Evolutionary conservation across 2,113 vertebrate species (phyloP).

Genomic region (Spizaetus ornatus): DNA sequence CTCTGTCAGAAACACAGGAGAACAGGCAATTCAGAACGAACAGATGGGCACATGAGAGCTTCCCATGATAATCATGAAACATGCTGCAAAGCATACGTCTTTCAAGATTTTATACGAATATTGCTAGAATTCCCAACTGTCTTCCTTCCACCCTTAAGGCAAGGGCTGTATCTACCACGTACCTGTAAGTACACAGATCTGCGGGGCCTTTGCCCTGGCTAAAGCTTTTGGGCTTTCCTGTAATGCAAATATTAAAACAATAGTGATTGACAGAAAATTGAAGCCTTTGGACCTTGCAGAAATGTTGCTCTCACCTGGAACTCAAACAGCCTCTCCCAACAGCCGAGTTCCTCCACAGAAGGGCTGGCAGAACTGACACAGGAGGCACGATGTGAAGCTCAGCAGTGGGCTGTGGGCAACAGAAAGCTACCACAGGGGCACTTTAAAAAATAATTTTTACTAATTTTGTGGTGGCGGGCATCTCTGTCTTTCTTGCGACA

Average conservation of each 20-base stretch:
- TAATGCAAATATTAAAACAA: neutral
- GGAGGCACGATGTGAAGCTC: neutral
- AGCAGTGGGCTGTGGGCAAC: neutral
- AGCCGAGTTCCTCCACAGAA: neutral
- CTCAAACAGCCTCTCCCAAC: neutral
- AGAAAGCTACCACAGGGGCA: neutral
- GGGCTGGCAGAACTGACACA: neutral
- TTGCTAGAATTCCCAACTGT: neutral
- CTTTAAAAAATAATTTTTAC: neutral
- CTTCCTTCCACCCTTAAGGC: neutral
- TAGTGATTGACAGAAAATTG: neutral
- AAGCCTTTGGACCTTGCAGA: neutral
- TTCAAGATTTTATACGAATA: neutral
- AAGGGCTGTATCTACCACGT: neutral
- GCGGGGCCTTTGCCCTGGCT: neutral
- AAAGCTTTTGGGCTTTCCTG: neutral
- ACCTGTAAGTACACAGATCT: neutral
- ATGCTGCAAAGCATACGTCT: neutral
- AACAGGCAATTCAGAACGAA: neutral
- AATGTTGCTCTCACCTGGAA: neutral
- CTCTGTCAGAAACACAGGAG: neutral
- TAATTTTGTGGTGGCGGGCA: neutral
- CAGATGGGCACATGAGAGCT: neutral
- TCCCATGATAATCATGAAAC: fast-evolving
- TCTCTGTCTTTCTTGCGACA: neutral